phyloP scores from a whole-genome alignment of 2,888 invertebrate genomes.

The Allolobophora icterica region DNA sequence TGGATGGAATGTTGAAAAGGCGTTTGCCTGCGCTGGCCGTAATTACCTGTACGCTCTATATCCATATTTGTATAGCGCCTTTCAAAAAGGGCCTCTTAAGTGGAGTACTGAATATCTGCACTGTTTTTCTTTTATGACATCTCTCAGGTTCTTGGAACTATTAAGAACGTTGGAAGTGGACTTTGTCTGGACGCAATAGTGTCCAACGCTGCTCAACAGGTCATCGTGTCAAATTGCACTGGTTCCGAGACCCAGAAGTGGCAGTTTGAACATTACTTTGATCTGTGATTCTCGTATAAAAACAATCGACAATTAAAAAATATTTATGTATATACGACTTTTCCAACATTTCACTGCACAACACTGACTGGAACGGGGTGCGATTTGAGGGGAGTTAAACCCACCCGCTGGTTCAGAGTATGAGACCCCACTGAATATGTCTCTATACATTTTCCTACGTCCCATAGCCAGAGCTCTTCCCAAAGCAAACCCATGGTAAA shows the following conservation, averaged over 20 bases:
- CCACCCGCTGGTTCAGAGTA: too few relatives aligned
- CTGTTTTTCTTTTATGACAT: neutral
- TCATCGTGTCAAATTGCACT: constrained; percentile 56
- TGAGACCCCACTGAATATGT: neutral
- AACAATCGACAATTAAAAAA: neutral
- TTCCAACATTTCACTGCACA: too few relatives aligned
- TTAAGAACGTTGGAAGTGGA: constrained; percentile 59
- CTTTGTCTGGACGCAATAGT: constrained; percentile 63
- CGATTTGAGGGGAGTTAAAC: too few relatives aligned
- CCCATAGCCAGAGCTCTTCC: too few relatives aligned
- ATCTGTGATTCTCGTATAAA: neutral
- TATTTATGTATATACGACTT: too few relatives aligned
- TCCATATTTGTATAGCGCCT: neutral
- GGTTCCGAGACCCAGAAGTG: constrained; percentile 59
- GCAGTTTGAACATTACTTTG: constrained; percentile 54
- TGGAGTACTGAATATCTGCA: neutral
- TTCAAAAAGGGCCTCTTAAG: neutral
- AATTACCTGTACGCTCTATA: neutral
- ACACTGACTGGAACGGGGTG: too few relatives aligned
- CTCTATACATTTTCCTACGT: neutral
- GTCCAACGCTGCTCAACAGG: constrained; percentile 49
- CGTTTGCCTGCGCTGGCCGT: neutral
- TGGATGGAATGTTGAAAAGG: neutral
- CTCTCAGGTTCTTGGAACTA: constrained; percentile 36
- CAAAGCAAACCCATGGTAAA: too few relatives aligned